Conservation (phyloP, 2,113 vertebrate species). For the Lycaon pictus region DNA sequence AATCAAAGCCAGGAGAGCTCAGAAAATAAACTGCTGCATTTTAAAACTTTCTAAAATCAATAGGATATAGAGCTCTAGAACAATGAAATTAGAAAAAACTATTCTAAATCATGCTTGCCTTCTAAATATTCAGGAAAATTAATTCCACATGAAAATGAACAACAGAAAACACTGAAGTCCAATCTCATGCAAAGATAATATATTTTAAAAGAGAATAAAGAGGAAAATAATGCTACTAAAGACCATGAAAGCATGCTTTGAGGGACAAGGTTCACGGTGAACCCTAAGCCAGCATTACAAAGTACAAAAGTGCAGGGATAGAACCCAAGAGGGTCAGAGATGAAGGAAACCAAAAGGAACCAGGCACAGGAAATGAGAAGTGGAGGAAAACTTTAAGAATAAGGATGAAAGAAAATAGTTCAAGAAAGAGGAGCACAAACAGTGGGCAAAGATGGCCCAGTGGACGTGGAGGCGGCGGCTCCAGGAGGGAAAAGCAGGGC, state of each 20-base stretch:
- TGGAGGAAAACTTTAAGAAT: not conserved
- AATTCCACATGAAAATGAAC: not conserved
- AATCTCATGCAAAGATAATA: not conserved
- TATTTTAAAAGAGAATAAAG: not conserved
- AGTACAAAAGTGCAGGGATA: not conserved
- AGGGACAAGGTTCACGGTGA: not conserved
- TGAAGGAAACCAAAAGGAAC: not conserved
- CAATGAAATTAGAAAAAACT: not conserved
- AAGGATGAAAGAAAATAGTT: not conserved
- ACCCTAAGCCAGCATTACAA: not conserved
- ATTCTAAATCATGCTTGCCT: not conserved
- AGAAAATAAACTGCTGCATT: not conserved
- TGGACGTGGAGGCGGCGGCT: fast-evolving
- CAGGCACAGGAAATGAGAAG: not conserved
- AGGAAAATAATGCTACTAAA: not conserved
- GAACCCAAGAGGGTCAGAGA: not conserved
- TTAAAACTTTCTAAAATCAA: not conserved
- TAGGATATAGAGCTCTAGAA: not conserved
- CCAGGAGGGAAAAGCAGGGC: not conserved
- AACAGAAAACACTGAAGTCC: not conserved
- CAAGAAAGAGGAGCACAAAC: not conserved
- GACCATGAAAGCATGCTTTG: not conserved
- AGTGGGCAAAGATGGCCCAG: not conserved
- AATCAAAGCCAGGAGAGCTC: not conserved
- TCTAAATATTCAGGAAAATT: not conserved